Evolutionary conservation across 2,797 vertebrate genomes (phyloP).

Genomic region (Morus bassanus): DNA sequence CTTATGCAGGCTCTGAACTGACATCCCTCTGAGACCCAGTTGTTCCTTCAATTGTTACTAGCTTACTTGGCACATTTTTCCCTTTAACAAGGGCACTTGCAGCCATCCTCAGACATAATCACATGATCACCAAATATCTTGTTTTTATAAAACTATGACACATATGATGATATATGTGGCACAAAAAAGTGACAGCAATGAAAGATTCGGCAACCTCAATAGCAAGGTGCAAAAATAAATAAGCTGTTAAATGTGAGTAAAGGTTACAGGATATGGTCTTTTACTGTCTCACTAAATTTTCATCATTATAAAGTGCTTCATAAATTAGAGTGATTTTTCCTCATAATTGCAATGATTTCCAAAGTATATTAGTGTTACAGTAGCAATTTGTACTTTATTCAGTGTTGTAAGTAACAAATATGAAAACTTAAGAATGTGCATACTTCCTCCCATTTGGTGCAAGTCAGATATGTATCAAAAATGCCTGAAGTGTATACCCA

Average conservation of each 20-base stretch:
- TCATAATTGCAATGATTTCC: background rate
- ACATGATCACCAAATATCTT: background rate
- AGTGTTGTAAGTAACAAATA: background rate
- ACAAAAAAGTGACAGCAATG: background rate
- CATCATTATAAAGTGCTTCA: background rate
- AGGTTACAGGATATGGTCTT: background rate
- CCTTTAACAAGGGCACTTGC: background rate
- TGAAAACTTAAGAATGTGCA: background rate
- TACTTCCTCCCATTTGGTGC: background rate
- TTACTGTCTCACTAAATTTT: background rate
- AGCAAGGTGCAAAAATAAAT: background rate
- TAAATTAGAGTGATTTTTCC: background rate
- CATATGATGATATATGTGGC: background rate
- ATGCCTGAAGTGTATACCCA: background rate
- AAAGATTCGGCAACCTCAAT: background rate
- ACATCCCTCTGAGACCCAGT: background rate
- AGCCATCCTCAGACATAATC: background rate
- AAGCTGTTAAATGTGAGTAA: background rate
- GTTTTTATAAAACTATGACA: background rate
- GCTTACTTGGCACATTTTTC: background rate
- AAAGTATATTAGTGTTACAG: background rate
- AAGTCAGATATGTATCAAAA: background rate
- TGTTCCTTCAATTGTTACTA: background rate
- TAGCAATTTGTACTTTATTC: background rate
- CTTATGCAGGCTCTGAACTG: background rate